Evolutionary conservation across 2,888 invertebrate species (phyloP), one percentile per base, ranked within the genome.

Genomic region (Megamerina dolium): DNA sequence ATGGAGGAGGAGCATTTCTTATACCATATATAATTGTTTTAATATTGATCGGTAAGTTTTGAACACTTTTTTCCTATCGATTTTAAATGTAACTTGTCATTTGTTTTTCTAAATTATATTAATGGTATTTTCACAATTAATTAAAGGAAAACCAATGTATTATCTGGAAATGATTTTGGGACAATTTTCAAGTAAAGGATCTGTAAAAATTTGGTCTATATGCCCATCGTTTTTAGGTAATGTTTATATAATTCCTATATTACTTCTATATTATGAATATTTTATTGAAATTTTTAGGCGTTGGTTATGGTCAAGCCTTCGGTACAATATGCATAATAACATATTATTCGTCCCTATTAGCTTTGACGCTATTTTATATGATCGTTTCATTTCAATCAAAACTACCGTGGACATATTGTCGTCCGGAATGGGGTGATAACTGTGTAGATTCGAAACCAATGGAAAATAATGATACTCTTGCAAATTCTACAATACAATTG

Each of bases 111-210:
- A 10, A 18, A 37, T 12, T 18, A 23, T 34, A 20, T 13, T 17
- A 31, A 23, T 33, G 14, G n/a, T 19, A 20, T 30, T 21, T 14
- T 23, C 16, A 19, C 10, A 2, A 8, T 31, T 31, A 2, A 2
- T 13, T 41, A n/a, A 14, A 54, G 54, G 54, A 14, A 52, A 85
- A 55, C 88, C 87, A 1, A 79, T 91, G 73, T 90, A 91, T 65
- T 88, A 86, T 62, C 72, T 92, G 61, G 91, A 92, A 72, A 83
- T 87, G 73, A 75, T 81, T 2, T 64, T 91, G 9, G 91, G 91
- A 10, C 91, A 92, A 65, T 92, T 90, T 61, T 81, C 83, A 43
- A 83, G 85, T 43, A 79, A 80, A 58, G 88, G 90, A 41, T 84
- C 85, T 9, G 81, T 87, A 1, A 83, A 81, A 64, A 77, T 87